Conservation (phyloP, 2,888 invertebrate species). For the Pantelozetes paolii region DNA sequence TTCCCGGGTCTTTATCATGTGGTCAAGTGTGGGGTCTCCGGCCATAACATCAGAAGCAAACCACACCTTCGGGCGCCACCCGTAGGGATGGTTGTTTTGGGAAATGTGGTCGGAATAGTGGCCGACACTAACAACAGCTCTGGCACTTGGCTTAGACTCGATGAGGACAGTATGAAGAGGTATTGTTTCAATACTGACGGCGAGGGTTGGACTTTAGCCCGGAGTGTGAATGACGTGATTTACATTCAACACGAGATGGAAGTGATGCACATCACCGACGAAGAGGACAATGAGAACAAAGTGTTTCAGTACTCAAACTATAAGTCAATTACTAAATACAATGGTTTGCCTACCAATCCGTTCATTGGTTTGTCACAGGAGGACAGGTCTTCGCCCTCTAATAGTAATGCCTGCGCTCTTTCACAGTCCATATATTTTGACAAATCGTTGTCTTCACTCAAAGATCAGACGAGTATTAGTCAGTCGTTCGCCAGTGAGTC, state of each 20-base stretch:
- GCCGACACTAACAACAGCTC: constrained; percentile 64
- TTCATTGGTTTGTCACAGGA: background rate
- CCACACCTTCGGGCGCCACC: constrained; percentile 66
- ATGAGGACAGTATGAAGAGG: constrained; percentile 59
- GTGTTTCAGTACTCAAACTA: constrained; percentile 5
- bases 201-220: constrained; percentile 69
- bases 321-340: constrained; percentile 8
- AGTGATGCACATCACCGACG: constrained; percentile 29
- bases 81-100: constrained; percentile 66
- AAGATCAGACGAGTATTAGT: constrained; percentile 32
- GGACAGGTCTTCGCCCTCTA: constrained; percentile 12
- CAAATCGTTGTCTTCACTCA: constrained; percentile 19
- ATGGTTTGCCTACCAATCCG: constrained; percentile 3
- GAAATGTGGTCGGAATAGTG: constrained; percentile 62
- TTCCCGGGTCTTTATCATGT: constrained; percentile 60
- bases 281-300: constrained; percentile 28
- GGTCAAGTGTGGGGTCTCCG: constrained; percentile 69
- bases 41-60: constrained; percentile 66
- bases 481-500: constrained; percentile 26
- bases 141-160: constrained; percentile 65
- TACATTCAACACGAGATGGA: constrained; percentile 60
- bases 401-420: constrained; percentile 23
- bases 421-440: constrained; percentile 12
- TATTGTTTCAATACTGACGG: constrained; percentile 65
- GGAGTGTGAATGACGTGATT: constrained; percentile 61